These are phyloP conservation scores for Schizopygopsis malacanthus DNA, from an alignment of 2,797 vertebrate species.

Conservation along the genomic window DNA sequence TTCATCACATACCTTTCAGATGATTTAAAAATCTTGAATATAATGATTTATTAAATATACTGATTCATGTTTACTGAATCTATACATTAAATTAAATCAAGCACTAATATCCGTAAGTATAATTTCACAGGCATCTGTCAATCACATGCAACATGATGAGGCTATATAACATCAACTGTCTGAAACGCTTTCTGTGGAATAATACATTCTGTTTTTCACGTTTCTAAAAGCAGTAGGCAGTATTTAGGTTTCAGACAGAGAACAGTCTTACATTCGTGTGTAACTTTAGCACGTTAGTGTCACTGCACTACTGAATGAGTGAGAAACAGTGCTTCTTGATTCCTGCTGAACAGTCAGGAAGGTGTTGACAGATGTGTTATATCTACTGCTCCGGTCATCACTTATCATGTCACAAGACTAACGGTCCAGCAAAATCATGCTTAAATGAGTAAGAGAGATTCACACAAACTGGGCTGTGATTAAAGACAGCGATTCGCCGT, in stretches of 20 bases:
- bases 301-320: background rate
- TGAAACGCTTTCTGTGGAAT: background rate
- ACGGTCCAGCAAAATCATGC: background rate
- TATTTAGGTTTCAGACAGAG: background rate
- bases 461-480: slow-evolving; percentile 58
- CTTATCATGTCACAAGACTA: background rate
- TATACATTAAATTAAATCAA: background rate
- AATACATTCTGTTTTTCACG: background rate
- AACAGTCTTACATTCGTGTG: background rate
- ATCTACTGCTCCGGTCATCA: background rate
- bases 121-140: background rate
- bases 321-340: background rate
- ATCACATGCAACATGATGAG: background rate
- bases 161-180: background rate
- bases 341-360: background rate
- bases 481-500: slow-evolving; percentile 47
- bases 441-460: slow-evolving; percentile 58
- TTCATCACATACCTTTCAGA: background rate
- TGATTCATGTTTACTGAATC: background rate
- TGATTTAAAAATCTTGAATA: background rate
- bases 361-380: slow-evolving; percentile 9
- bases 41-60: background rate
- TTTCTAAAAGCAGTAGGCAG: background rate
- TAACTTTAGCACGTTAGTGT: background rate
- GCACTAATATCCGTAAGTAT: background rate